Evolutionary conservation across 2,888 invertebrate genomes (phyloP).

Genomic region (Panopea generosa): DNA sequence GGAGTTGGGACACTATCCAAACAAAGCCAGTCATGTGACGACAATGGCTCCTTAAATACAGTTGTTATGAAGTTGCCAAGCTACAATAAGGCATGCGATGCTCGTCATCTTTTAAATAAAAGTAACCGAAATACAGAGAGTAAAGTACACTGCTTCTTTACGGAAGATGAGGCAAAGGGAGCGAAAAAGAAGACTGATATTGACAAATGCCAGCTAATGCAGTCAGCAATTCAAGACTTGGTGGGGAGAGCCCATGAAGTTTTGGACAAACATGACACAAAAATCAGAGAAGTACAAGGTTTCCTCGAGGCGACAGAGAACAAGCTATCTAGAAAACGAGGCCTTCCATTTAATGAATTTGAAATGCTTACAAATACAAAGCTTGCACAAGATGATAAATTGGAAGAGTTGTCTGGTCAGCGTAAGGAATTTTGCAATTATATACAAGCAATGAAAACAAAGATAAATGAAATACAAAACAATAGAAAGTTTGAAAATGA

Average conservation of each 20-base stretch:
- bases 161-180: conserved; percentile 25
- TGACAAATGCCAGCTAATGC: background rate
- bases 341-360: conserved; percentile 43
- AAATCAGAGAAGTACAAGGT: conserved; percentile 18
- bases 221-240: conserved; percentile 18
- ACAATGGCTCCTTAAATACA: background rate
- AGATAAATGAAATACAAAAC: conserved; percentile 33
- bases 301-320: conserved; percentile 7
- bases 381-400: conserved; percentile 62
- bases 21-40: background rate
- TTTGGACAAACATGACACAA: conserved; percentile 27
- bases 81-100: conserved; percentile 16
- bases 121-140: conserved; percentile 33
- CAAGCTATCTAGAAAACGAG: conserved; percentile 12
- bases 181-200: background rate
- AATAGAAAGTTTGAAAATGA: conserved; percentile 47
- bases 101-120: conserved; percentile 19
- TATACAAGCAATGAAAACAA: conserved; percentile 42
- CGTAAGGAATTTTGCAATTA: conserved; percentile 64
- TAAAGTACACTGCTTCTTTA: conserved; percentile 41
- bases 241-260: conserved; percentile 21
- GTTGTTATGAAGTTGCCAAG: conserved; percentile 24
- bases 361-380: conserved; percentile 42
- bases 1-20: background rate
- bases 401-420: conserved; percentile 69